Evolutionary conservation across 64 coral and sea anemone species (phyloP).

Genomic region (Porites australiensis): DNA sequence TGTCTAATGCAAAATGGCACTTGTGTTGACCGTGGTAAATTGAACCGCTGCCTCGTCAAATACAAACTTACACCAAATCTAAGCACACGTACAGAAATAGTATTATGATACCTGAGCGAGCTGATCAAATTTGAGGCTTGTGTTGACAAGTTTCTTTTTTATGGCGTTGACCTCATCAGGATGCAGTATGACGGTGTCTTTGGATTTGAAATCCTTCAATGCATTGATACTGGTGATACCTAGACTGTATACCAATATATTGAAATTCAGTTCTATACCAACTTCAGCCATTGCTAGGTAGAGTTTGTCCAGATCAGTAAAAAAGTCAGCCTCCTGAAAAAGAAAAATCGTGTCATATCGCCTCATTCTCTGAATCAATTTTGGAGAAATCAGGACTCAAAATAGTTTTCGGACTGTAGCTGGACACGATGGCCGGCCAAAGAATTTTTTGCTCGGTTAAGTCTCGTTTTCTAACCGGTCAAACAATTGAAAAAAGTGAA

Average conservation of each 20-base stretch:
- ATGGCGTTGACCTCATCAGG: neutral
- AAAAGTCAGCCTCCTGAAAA: neutral
- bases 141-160: neutral
- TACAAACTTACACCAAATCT: no score
- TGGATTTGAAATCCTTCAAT: neutral
- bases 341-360: neutral
- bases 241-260: neutral
- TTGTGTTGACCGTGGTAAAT: no score
- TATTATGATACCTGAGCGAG: neutral
- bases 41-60: no score
- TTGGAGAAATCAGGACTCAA: no score
- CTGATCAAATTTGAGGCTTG: neutral
- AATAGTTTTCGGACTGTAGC: no score
- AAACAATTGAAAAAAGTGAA: no score
- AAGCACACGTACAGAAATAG: no score
- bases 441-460: no score
- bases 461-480: no score
- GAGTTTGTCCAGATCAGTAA: conserved; percentile 10
- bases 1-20: no score
- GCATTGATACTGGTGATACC: neutral
- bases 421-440: no score
- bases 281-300: conserved; percentile 4
- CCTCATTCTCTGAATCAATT: no score
- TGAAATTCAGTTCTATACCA: neutral
- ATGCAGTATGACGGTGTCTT: neutral